Conservation (phyloP, 1,140 invertebrate species). For the Aphaenogaster floridana region DNA sequence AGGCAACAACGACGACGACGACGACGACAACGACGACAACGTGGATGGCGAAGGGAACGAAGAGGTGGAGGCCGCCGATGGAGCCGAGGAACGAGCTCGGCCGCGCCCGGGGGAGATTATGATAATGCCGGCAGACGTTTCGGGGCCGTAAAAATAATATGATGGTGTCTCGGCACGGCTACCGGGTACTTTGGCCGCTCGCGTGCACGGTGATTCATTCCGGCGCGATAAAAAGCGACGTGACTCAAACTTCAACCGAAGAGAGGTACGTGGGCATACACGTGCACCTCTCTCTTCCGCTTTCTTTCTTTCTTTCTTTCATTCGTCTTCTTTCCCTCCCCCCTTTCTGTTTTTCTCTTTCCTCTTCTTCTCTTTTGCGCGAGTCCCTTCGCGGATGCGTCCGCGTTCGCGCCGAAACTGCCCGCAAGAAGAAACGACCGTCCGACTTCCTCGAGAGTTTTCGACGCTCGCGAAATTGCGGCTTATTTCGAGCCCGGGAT, state of each 20-base stretch:
- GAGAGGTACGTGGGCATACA: constrained; percentile 37
- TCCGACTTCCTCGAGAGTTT: constrained; percentile 13
- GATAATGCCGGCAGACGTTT: constrained; percentile 82
- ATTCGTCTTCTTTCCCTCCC: not conserved
- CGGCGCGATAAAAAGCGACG: constrained; percentile 67
- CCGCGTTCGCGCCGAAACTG: constrained; percentile 13
- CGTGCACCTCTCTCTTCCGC: not conserved
- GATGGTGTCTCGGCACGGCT: constrained; percentile 79
- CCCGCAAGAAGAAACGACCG: not conserved
- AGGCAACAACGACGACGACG: constrained; percentile 36
- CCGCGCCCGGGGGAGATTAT: constrained; percentile 79
- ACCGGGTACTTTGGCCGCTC: constrained; percentile 80
- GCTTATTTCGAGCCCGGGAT: not conserved
- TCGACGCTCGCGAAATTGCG: constrained; percentile 32
- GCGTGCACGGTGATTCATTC: constrained; percentile 80
- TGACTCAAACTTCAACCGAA: constrained; percentile 67
- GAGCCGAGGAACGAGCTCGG: constrained; percentile 47
- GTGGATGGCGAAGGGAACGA: constrained; percentile 19
- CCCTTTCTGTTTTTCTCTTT: not conserved
- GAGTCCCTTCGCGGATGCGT: constrained; percentile 13
- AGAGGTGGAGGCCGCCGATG: constrained; percentile 29
- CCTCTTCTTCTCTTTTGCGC: not conserved
- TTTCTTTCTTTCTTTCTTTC: not conserved
- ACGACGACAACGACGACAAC: constrained; percentile 23
- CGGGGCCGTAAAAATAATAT: constrained; percentile 83